Evolutionary conservation across 2,888 invertebrate species (phyloP).

Genomic region (Hermaeophaga mercurialis): DNA sequence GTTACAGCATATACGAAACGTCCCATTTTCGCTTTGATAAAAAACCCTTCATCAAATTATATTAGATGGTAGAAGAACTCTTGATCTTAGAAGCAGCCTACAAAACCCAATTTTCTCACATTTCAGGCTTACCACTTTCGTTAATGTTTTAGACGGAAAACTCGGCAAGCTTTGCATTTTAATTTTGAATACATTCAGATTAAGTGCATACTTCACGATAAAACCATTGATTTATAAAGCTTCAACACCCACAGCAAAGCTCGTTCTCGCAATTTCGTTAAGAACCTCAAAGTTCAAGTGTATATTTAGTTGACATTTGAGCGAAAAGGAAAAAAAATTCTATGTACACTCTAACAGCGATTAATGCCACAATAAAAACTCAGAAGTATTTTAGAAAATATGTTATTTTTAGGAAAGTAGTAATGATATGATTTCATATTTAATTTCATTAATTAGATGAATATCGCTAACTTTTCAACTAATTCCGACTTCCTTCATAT

Average conservation of each 20-base stretch:
- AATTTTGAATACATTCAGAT: neutral
- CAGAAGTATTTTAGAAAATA: too few species aligned
- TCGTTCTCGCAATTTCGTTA: too few species aligned
- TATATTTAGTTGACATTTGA: neutral
- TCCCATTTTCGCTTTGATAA: too few species aligned
- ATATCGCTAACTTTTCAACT: too few species aligned
- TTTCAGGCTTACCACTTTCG: conserved; percentile 1
- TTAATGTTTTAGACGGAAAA: neutral
- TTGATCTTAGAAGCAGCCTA: neutral
- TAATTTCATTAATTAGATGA: too few species aligned
- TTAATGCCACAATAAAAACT: too few species aligned
- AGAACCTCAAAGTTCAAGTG: too few species aligned
- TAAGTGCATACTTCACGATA: neutral
- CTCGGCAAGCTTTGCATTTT: neutral
- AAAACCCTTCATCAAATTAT: neutral
- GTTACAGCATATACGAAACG: too few species aligned
- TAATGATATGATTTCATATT: too few species aligned
- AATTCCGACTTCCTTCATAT: too few species aligned
- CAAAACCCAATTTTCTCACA: neutral
- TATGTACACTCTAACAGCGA: too few species aligned
- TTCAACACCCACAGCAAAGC: neutral
- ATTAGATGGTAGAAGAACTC: neutral
- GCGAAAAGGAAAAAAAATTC: neutral
- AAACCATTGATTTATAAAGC: neutral
- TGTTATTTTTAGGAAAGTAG: too few species aligned